Percentiles rank a stretch among this genome's conserved stretches.
These are phyloP conservation scores for Glossophaga mutica DNA, from an alignment of 2,797 vertebrate species.

Conservation along the genomic window DNA sequence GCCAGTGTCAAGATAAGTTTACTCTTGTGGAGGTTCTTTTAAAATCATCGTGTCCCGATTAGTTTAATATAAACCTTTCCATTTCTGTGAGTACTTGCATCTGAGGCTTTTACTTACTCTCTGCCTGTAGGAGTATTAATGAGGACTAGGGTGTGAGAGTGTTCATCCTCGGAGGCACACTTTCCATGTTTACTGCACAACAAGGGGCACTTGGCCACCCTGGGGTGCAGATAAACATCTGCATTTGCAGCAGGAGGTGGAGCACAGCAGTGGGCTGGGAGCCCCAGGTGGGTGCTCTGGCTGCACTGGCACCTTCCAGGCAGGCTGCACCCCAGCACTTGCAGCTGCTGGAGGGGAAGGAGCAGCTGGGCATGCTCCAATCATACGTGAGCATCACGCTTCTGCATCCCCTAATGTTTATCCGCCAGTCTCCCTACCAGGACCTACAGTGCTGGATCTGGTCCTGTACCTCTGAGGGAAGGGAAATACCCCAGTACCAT, in stretches of 20 bases:
- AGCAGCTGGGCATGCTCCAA: not conserved
- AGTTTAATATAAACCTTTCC: not conserved
- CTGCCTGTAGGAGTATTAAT: not conserved
- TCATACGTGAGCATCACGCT: not conserved
- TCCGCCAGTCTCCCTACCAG: not conserved
- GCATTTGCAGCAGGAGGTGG: not conserved
- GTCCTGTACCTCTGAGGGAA: not conserved
- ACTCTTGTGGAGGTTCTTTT: not conserved
- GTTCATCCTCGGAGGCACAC: not conserved
- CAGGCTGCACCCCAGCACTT: not conserved
- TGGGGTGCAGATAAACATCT: not conserved
- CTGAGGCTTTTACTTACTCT: not conserved
- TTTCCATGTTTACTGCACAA: not conserved
- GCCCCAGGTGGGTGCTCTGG: not conserved
- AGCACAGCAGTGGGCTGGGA: not conserved
- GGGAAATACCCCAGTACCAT: not conserved
- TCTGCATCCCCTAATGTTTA: not conserved
- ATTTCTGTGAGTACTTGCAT: not conserved
- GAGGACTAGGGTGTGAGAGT: not conserved
- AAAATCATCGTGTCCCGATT: not conserved
- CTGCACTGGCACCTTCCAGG: not conserved
- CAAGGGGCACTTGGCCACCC: not conserved
- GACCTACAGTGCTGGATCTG: not conserved
- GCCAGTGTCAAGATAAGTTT: not conserved
- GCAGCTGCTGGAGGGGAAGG: not conserved